Base-by-base conservation (phyloP, 2,797 vertebrate species). In the Loriculus beryllinus region DNA sequence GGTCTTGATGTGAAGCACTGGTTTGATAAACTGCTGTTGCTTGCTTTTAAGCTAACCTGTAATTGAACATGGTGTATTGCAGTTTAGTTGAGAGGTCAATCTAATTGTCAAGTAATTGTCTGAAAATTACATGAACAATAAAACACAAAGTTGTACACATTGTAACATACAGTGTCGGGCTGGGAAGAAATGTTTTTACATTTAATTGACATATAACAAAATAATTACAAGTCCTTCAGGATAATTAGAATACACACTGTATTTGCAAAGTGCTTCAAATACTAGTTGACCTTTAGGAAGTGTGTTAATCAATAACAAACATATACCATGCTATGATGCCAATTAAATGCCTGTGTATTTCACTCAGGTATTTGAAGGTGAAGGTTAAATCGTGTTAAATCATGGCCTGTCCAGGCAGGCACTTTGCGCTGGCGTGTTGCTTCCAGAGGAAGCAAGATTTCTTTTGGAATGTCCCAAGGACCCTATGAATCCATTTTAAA, bases 161-260 rank as follows among this genome's bases (percentile, higher is more conserved):
- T 52, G 74, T 84, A 89, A 86, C 22, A 23, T 64, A 57, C 28
- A 35, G 54, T 19, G 62, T 88, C 68, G 51, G 68, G 35, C 62
- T 69, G 33, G 51, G 62, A 81, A 90, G 79, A 94, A 86, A 94
- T 77, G 62, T 60, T 88, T 95, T 92, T 95, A 91, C 90, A 93
- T 97, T 95, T 96, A 97, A 96, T 96, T 97, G 95, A 95, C 94
- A 95, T 97, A 96, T 96, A 94, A 94, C 86, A 86, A 94, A 96
- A 96, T 95, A 93, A 96, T 97, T 97, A 88, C 72, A 86, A 91
- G 88, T 84, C 71, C 70, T 81, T 93, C 72, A 71, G 88, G 88
- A 89, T 95, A 95, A 97, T 97, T 96, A 87, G 76, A 86, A 85
- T 81, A 82, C 86, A 79, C 54, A 81, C 83, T 90, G 74, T 88